These are phyloP conservation scores for Venustaconcha ellipsiformis DNA, from an alignment of 1,140 invertebrate genomes.

Conservation along the genomic window DNA sequence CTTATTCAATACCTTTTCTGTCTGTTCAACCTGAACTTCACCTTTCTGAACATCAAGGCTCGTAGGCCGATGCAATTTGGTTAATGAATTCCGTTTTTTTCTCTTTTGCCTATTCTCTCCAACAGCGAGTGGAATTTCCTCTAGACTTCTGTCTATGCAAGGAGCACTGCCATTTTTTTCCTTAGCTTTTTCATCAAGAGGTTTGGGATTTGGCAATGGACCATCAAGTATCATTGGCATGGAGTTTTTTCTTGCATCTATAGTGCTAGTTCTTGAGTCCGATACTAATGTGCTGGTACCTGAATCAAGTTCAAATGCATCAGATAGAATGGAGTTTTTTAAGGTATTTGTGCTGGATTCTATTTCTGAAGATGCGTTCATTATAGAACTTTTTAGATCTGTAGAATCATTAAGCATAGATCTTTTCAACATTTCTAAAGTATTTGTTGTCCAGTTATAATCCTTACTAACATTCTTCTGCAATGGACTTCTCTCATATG, in stretches of 20 bases:
- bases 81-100: constrained; percentile 2
- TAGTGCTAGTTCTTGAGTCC: constrained; percentile 26
- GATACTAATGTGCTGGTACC: no score
- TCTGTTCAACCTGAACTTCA: background rate
- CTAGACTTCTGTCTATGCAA: constrained; percentile 62
- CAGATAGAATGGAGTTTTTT: background rate
- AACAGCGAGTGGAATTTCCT: constrained; percentile 32
- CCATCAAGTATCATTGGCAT: constrained; percentile 15
- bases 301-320: background rate
- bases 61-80: constrained; percentile 4
- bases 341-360: background rate
- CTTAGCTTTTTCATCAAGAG: constrained; percentile 28
- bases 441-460: constrained; percentile 32
- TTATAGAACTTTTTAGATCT: background rate
- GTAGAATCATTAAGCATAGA: background rate
- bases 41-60: constrained; percentile 10
- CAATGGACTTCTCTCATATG: constrained; percentile 53
- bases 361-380: background rate
- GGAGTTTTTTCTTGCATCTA: constrained; percentile 31
- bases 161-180: constrained; percentile 47
- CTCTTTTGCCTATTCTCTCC: constrained; percentile 15
- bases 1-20: constrained; percentile 8
- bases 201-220: constrained; percentile 28
- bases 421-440: constrained; percentile 19
- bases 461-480: constrained; percentile 26